A percentile compares a stretch with the other conserved stretches of the same genome.
Evolutionary conservation across 2,797 vertebrate species (phyloP).

Genomic region (Masticophis lateralis): DNA sequence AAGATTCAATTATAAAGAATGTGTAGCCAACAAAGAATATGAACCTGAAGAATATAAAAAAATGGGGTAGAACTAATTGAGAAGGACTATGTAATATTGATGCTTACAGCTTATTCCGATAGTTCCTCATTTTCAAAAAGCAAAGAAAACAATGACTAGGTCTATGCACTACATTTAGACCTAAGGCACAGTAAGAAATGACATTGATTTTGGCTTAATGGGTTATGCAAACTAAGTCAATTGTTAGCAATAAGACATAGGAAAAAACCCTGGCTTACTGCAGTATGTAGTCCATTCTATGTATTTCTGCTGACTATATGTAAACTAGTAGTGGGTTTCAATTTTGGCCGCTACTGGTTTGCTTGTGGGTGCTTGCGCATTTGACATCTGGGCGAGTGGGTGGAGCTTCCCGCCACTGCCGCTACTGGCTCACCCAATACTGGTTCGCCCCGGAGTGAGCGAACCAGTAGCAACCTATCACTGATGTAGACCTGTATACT

Average conservation of each 20-base stretch:
- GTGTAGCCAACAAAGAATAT: neutral
- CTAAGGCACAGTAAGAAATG: neutral
- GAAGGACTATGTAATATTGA: neutral
- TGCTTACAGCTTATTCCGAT: neutral
- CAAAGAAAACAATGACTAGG: neutral
- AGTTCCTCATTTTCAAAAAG: neutral
- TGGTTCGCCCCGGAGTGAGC: accelerated
- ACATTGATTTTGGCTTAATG: neutral
- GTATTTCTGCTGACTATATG: neutral
- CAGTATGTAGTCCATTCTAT: neutral
- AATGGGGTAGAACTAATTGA: neutral
- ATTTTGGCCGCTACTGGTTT: too few relatives aligned
- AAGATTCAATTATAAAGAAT: neutral
- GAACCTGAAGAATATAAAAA: neutral
- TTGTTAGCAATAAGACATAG: neutral
- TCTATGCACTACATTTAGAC: neutral
- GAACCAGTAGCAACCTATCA: too few relatives aligned
- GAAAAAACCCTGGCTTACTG: neutral
- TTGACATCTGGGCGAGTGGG: too few relatives aligned
- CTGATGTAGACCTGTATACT: neutral
- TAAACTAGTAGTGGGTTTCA: neutral
- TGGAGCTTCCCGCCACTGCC: too few relatives aligned
- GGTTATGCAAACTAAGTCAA: neutral
- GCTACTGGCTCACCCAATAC: too few relatives aligned
- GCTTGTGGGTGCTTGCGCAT: too few relatives aligned